A percentile compares a stretch with the other conserved stretches of the same genome.
These are phyloP conservation scores for Sebastes itinus DNA, from an alignment of 2,797 vertebrate genomes.

Conservation along the genomic window DNA sequence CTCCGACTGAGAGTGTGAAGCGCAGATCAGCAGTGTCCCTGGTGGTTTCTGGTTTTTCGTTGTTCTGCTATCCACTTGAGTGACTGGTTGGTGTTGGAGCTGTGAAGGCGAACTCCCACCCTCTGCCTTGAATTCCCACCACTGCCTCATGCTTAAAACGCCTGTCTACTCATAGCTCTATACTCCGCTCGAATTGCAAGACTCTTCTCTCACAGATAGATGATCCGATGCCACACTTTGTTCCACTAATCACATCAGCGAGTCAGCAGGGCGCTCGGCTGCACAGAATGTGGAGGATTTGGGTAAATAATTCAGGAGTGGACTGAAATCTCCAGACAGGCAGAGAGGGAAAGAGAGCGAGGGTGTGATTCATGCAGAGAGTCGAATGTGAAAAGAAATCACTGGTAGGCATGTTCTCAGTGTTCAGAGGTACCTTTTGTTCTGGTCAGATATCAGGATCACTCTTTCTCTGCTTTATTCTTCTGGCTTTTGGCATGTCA, in stretches of 20 bases:
- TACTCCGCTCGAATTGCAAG: conserved; percentile 43
- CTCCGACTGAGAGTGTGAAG: conserved; percentile 12
- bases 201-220: conserved; percentile 34
- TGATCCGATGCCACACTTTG: conserved; percentile 33
- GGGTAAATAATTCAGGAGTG: conserved; percentile 56
- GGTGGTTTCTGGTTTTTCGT: conserved; percentile 9
- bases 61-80: conserved; percentile 22
- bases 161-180: conserved; percentile 24
- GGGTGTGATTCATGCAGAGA: conserved; percentile 25
- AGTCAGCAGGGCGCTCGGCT: conserved; percentile 39
- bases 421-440: conserved; percentile 13
- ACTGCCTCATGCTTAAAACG: conserved; percentile 22
- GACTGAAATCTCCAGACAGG: conserved; percentile 30
- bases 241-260: conserved; percentile 60
- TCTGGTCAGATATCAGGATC: conserved; percentile 22
- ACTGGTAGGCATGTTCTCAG: conserved; percentile 26
- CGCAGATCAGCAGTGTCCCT: conserved; percentile 28
- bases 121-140: background rate
- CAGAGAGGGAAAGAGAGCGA: background rate
- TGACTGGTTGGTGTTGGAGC: conserved; percentile 26
- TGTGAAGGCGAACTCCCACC: conserved; percentile 23
- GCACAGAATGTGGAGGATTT: conserved; percentile 44
- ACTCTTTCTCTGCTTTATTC: background rate
- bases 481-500: background rate
- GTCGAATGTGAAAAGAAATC: conserved; percentile 17